Percentiles rank a stretch among this genome's conserved stretches.
These are phyloP conservation scores for Crematogaster levior DNA, from an alignment of 2,888 invertebrate genomes.

Conservation along the genomic window DNA sequence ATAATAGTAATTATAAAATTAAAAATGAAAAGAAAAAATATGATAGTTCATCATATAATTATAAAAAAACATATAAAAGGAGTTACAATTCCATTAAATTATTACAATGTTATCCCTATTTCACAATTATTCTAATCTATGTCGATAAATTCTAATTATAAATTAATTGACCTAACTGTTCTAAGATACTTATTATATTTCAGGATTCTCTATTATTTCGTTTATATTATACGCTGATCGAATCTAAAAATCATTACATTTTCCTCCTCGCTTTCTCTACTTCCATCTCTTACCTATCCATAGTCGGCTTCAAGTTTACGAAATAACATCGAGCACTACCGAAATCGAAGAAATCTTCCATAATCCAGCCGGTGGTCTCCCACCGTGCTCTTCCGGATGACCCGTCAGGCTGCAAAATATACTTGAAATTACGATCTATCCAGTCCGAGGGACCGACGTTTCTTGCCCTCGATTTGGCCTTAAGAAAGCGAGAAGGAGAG, in stretches of 20 bases:
- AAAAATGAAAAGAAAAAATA: neutral
- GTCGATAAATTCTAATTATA: neutral
- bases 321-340: slow-evolving; percentile 34
- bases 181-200: neutral
- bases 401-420: slow-evolving; percentile 59
- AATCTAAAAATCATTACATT: neutral
- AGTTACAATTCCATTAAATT: neutral
- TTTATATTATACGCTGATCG: neutral
- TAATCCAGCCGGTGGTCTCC: slow-evolving; percentile 45
- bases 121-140: neutral
- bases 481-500: slow-evolving; percentile 57
- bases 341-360: slow-evolving; percentile 47
- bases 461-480: slow-evolving; percentile 65
- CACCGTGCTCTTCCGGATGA: slow-evolving; percentile 8
- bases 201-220: neutral
- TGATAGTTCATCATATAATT: neutral
- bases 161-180: neutral
- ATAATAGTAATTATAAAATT: slow-evolving; percentile 7
- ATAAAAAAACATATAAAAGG: neutral
- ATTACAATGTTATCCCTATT: neutral
- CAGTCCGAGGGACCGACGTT: slow-evolving; percentile 60
- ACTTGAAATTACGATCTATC: slow-evolving; percentile 70
- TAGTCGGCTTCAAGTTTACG: neutral
- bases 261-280: neutral
- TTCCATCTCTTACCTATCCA: neutral